Evolutionary conservation across 2,888 invertebrate species (phyloP).

Genomic region (Keiferia lycopersicella): DNA sequence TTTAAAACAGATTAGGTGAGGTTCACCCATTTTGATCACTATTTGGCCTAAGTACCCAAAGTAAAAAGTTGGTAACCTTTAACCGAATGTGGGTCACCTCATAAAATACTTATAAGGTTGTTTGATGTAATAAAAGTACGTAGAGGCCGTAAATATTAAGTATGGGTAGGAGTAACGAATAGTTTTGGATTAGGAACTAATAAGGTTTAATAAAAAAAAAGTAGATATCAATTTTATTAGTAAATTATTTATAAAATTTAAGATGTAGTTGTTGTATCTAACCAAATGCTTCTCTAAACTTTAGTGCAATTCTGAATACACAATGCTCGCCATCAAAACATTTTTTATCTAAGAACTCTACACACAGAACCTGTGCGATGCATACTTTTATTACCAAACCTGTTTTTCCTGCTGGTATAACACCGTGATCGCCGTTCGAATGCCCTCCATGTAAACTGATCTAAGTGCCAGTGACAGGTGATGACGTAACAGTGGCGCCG

Average conservation of each 20-base stretch:
- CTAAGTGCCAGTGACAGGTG: slow-evolving; percentile 27
- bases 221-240: too few species aligned
- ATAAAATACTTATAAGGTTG: slow-evolving; percentile 25
- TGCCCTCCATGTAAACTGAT: slow-evolving; percentile 10
- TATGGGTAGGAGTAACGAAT: slow-evolving; percentile 4
- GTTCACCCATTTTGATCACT: not conserved
- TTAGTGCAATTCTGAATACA: too few species aligned
- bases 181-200: not conserved
- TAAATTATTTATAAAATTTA: too few species aligned
- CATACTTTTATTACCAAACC: too few species aligned
- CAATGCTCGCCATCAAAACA: too few species aligned
- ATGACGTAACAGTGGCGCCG: slow-evolving; percentile 28
- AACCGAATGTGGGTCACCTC: slow-evolving; percentile 27
- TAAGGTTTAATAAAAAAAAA: not conserved
- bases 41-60: slow-evolving; percentile 8
- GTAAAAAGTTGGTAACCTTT: slow-evolving; percentile 30
- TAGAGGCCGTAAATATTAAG: slow-evolving; percentile 17
- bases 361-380: too few species aligned
- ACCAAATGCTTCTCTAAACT: too few species aligned
- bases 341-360: too few species aligned
- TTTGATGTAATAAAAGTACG: slow-evolving; percentile 23
- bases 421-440: not conserved
- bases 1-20: not conserved
- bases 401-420: too few species aligned
- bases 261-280: too few species aligned